Evolutionary conservation across 2,888 invertebrate genomes (phyloP), one percentile per base, ranked within the genome.

Genomic region (Adelognathus sp.): DNA sequence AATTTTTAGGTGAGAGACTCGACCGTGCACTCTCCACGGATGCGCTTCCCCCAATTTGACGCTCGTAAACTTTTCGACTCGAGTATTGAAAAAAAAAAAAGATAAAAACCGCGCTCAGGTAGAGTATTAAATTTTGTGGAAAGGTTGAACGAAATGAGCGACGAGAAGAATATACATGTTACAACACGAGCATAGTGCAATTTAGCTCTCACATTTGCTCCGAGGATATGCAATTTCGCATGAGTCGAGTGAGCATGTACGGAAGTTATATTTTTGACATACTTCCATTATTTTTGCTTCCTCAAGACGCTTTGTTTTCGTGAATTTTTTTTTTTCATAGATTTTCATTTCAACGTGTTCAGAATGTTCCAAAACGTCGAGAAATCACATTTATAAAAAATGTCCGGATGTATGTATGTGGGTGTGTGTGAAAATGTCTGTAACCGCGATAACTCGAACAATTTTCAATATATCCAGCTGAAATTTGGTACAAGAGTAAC

Each of bases 31-130:
- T 39, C 16, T 39, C 36, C 16, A 1, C 36, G n/a, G n/a, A 52
- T 54, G 52, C 44, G 44, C 66, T 29, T 36, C 39, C 39, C 36
- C 52, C 52, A 66, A 66, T 66, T 66, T 66, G 16, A 36, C 66
- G 27, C 36, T 18, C 52, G 36, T 66, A 66, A 66, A 66, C 52
- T 39, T 27, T 66, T 24, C 27, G 27, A 16, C 52, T n/a, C 24
- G 31, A 33, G 3, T 16, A 66, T 27, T 50, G 39, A 33, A 46
- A 31, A 63, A 7, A 46, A 31, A 31, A 46, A 14, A 41, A 31
- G 31, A 33, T 3, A 16, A 16, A 46, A 31, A 46, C 14, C 1
- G 56, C 16, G 24, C 18, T 2, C n/a, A 5, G 36, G 36, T 11
- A 21, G 52, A 27, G 24, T 50, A 52, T 66, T 52, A 54, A 54